A percentile compares a stretch with the other conserved stretches of the same genome.
Evolutionary conservation across 2,888 invertebrate genomes (phyloP).

Genomic region (Tenthredo notha): DNA sequence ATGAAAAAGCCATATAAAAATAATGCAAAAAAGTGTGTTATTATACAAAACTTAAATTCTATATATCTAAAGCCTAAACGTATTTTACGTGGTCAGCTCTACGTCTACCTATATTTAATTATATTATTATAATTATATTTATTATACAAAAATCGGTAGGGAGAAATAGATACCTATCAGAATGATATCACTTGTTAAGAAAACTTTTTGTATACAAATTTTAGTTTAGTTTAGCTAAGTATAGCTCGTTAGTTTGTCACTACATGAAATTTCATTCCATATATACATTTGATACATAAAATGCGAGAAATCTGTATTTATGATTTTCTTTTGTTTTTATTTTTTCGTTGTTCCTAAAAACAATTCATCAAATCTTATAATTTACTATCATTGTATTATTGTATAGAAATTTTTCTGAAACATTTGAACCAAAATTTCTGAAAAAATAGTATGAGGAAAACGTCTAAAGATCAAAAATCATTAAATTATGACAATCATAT

Average conservation of each 20-base stretch:
- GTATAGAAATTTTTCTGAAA: neutral
- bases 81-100: slow-evolving; percentile 50
- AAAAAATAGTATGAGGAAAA: neutral
- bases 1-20: neutral
- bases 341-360: neutral
- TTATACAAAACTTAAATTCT: slow-evolving; percentile 29
- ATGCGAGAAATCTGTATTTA: neutral
- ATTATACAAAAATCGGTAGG: slow-evolving; percentile 2
- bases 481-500: neutral
- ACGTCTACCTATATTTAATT: neutral
- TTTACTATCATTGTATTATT: neutral
- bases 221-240: slow-evolving; percentile 38
- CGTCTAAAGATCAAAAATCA: neutral
- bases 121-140: neutral
- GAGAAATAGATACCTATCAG: neutral
- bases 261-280: neutral
- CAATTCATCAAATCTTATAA: neutral
- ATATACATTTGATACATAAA: neutral
- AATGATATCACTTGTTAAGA: slow-evolving; percentile 12
- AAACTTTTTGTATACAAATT: slow-evolving; percentile 39
- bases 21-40: slow-evolving; percentile 33
- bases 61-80: slow-evolving; percentile 28
- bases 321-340: neutral
- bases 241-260: neutral
- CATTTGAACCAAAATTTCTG: neutral